Base-by-base conservation (phyloP, 2,888 invertebrate genomes). In the Drosophila falleni region DNA sequence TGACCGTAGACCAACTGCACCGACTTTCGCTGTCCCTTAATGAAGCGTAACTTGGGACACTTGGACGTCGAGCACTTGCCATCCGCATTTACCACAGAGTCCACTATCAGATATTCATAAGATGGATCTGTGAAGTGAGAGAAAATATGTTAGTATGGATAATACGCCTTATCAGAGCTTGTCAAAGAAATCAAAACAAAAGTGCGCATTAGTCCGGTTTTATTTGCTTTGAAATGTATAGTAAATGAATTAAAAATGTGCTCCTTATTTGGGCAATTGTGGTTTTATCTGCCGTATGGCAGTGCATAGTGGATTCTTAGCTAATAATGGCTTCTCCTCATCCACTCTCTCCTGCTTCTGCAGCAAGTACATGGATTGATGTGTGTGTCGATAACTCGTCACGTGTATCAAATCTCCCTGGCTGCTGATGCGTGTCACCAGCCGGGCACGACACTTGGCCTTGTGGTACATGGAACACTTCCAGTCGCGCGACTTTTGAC, bases 381-480 rank as follows among this genome's bases (percentile, higher is more conserved):
- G 92, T 0, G 90, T 90, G 42, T 92, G 92, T 5, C 55, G 55
- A 26, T 68, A 71, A 51, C 87, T 80, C n/a, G 90, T 91, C 2
- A 87, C 89, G 51, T 90, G 90, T 46, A 91, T 89, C 13, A 89
- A 42, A 42, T 89, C 87, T 2, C 90, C 91, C 1, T 35, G 44
- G 4, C 61, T 33, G 5, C 86, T 84, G 10, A 80, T 63, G 37
- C 87, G 90, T 5, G 92, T 92, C 3, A 90, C 91, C 4, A 92
- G 71, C 11, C 92, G 82, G 0, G 92, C 92, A 1, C 91, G 87
- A 54, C 92, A 93, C 67, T 91, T 92, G 8, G 89, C 89, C 72
- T 90, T 92, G 67, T 93, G 91, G 65, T 93, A 93, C 91, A 92
- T 90, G 6, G 92, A 91, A 73, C 93, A 93, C 61, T 93, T 93